Conservation (phyloP, 2,797 vertebrate genomes). For the Diceros bicornis region DNA sequence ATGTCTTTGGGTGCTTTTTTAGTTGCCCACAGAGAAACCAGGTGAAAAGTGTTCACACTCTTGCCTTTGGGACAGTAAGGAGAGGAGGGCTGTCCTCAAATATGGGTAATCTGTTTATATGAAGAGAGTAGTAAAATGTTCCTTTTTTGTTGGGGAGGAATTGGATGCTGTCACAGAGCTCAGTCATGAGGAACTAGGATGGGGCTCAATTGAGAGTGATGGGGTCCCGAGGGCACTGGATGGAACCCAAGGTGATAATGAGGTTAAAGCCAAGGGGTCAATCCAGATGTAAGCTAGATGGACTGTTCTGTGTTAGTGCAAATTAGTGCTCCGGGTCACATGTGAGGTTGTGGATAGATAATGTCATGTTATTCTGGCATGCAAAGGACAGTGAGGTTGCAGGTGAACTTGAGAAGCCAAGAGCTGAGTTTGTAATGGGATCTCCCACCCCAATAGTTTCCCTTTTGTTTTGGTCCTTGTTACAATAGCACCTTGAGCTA, state of each 20-base stretch:
- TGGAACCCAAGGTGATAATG: not conserved
- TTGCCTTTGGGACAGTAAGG: not conserved
- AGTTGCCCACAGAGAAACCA: constrained; percentile 75
- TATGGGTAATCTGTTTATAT: not conserved
- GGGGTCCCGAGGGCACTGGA: not conserved
- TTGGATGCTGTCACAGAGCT: not conserved
- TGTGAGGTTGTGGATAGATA: not conserved
- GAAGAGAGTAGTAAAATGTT: not conserved
- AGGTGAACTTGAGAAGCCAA: constrained; percentile 36
- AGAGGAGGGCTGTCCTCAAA: not conserved
- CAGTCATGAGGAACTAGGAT: not conserved
- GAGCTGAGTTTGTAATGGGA: not conserved
- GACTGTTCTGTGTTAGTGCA: not conserved
- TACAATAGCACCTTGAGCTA: not conserved
- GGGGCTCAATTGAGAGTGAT: not conserved
- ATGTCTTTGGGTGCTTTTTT: constrained; percentile 73
- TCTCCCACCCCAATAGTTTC: not conserved
- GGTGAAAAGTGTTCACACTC: constrained; percentile 63
- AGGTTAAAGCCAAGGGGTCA: not conserved
- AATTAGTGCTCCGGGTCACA: not conserved
- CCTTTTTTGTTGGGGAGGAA: constrained; percentile 4
- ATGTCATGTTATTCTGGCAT: not conserved
- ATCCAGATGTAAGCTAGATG: not conserved
- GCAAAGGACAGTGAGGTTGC: not conserved
- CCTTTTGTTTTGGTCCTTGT: constrained; percentile 35